Conservation (phyloP, 2,888 invertebrate species). For the Agrypnus murinus region DNA sequence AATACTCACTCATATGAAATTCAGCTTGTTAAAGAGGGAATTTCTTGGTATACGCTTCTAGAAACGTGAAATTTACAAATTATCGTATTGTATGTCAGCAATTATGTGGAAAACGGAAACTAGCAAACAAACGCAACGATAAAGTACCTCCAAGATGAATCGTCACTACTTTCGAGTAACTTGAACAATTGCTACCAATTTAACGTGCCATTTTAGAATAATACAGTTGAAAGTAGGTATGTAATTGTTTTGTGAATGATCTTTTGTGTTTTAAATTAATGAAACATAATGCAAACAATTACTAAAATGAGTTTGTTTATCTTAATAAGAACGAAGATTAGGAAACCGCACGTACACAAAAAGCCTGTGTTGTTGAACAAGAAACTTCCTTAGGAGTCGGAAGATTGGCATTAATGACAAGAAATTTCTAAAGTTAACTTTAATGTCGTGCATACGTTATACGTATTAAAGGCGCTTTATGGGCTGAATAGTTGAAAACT, state of each 20-base stretch:
- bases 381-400: conserved; percentile 36
- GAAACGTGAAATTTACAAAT: conserved; percentile 37
- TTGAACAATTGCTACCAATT: conserved; percentile 40
- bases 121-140: conserved; percentile 31
- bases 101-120: conserved; percentile 38
- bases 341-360: conserved; percentile 35
- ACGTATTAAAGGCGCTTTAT: conserved; percentile 57
- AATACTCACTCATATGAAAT: background rate
- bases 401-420: conserved; percentile 47
- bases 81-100: conserved; percentile 34
- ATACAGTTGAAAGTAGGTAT: conserved; percentile 35
- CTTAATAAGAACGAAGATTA: conserved; percentile 40
- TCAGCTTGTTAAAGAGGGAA: conserved; percentile 11
- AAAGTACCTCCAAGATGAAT: conserved; percentile 37
- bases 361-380: conserved; percentile 40
- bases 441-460: conserved; percentile 55
- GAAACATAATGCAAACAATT: conserved; percentile 32
- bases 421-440: conserved; percentile 53
- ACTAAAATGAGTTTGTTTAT: conserved; percentile 32
- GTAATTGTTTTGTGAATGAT: conserved; percentile 43
- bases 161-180: conserved; percentile 44
- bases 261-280: conserved; percentile 42
- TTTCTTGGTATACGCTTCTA: background rate
- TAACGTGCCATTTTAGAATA: conserved; percentile 32
- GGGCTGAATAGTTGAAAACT: conserved; percentile 62